Evolutionary conservation across 2,888 invertebrate species (phyloP), one percentile per base, ranked within the genome.

Genomic region (Tinea trinotella): DNA sequence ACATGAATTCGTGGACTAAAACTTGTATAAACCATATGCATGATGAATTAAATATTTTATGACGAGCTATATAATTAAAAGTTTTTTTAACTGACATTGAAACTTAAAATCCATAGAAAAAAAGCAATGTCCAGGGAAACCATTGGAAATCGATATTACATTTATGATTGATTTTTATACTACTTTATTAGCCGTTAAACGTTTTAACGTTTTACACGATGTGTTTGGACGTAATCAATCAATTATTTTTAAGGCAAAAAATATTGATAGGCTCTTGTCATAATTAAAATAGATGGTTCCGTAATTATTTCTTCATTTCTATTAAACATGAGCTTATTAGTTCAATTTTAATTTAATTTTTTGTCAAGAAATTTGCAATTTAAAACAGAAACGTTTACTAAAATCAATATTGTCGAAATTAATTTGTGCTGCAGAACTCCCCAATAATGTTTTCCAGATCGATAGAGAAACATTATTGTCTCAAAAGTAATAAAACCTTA

Each of bases 11-110:
- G 15, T 40, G 40, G 40, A 40, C 7, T n/a, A 15, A 24, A 40
- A 15, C 18, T 19, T 19, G 10, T 36, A 46, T 7, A n/a, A 5
- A 4, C 36, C 12, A 36, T 19, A 17, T 46, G 2, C 18, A 46
- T 46, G 46, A 46, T 46, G 7, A 46, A 46, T 46, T 46, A 46
- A 46, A 18, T 46, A 46, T 46, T 46, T 46, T 46, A 19, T 46
- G 46, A 46, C 18, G 12, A 19, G 15, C 19, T 19, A 17, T n/a
- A n/a, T 46, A 46, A 46, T 46, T 46, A 46, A 40, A 40, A 2
- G 13, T 35, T 40, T 46, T 19, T 13, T 46, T 46, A 6, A 6
- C 3, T 6, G 17, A 40, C 46, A 18, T 19, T 19, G 46, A 17
- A 19, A 18, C 2, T 1, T 46, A 46, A 46, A 10, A n/a, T 36